phyloP scores from a whole-genome alignment of 2,797 vertebrate genomes.

The Paramormyrops hopkinsi region DNA sequence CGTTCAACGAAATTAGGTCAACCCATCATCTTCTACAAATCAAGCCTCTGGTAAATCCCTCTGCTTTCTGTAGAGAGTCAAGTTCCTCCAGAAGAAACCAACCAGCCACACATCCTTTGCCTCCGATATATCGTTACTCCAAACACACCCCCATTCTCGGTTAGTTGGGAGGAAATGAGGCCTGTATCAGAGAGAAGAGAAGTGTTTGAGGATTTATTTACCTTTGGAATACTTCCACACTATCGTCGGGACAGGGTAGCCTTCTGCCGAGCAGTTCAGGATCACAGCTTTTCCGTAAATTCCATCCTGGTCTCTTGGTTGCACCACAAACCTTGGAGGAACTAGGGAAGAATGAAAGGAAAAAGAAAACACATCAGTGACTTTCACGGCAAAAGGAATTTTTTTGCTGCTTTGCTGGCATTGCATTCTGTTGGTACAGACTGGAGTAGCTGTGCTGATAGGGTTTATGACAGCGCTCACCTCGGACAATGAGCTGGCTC shows the following conservation, averaged over 20 bases:
- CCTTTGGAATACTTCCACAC: constrained; percentile 99
- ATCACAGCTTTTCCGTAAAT: constrained; percentile 96
- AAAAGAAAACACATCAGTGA: constrained; percentile 16
- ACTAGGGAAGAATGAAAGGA: constrained; percentile 56
- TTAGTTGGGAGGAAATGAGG: not conserved
- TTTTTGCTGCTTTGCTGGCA: not conserved
- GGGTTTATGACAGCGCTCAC: constrained; percentile 47
- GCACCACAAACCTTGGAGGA: constrained; percentile 93
- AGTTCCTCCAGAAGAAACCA: not conserved
- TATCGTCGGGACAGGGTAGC: constrained; percentile 91
- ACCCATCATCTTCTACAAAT: not conserved
- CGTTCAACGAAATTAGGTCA: constrained; percentile 18
- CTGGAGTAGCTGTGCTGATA: not conserved
- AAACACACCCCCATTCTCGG: not conserved
- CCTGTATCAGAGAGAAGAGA: not conserved
- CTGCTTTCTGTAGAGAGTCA: not conserved
- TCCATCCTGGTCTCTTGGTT: constrained; percentile 92
- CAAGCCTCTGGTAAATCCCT: not conserved
- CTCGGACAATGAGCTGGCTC: constrained; percentile 93
- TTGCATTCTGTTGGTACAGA: not conserved
- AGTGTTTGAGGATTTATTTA: constrained; percentile 40
- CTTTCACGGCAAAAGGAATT: not conserved
- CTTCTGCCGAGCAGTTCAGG: constrained; percentile 92
- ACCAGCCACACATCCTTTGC: not conserved
- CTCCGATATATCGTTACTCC: not conserved